A percentile compares a stretch with the other conserved stretches of the same genome.
phyloP scores from a whole-genome alignment of 2,888 invertebrate species.

The Tachina lurida region DNA sequence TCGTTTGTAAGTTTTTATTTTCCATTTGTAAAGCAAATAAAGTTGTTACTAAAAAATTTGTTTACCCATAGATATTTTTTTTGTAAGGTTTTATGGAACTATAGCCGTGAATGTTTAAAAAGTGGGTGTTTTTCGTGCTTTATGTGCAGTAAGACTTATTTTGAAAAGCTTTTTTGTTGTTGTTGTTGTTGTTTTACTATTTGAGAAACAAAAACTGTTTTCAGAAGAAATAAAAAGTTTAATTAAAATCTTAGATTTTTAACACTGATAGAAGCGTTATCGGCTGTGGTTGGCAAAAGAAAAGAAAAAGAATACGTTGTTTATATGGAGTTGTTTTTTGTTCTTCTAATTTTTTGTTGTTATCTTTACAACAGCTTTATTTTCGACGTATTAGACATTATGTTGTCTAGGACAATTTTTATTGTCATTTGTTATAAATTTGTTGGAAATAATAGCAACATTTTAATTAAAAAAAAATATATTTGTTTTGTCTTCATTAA shows the following conservation, averaged over 20 bases:
- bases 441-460: constrained; percentile 18
- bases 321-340: constrained; percentile 23
- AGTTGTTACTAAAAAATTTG: constrained; percentile 66
- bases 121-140: constrained; percentile 68
- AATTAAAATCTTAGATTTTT: constrained; percentile 66
- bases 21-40: constrained; percentile 54
- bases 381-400: constrained; percentile 37
- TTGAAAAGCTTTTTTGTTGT: constrained; percentile 19
- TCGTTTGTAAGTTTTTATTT: constrained; percentile 1
- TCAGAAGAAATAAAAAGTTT: constrained; percentile 24
- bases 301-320: not conserved
- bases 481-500: not conserved
- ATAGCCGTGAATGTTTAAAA: constrained; percentile 1
- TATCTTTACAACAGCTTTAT: no score
- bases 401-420: constrained; percentile 38
- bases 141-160: constrained; percentile 66
- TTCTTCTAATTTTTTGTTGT: not conserved
- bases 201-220: constrained; percentile 21
- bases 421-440: constrained; percentile 18
- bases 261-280: constrained; percentile 55
- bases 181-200: not conserved
- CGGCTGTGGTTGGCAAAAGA: constrained; percentile 33
- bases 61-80: constrained; percentile 53
- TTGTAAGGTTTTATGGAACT: not conserved
- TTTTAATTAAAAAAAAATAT: not conserved